A percentile compares a stretch with the other conserved stretches of the same genome.
phyloP scores from a whole-genome alignment of 1,140 invertebrate species.

The Trialeurodes vaporariorum region DNA sequence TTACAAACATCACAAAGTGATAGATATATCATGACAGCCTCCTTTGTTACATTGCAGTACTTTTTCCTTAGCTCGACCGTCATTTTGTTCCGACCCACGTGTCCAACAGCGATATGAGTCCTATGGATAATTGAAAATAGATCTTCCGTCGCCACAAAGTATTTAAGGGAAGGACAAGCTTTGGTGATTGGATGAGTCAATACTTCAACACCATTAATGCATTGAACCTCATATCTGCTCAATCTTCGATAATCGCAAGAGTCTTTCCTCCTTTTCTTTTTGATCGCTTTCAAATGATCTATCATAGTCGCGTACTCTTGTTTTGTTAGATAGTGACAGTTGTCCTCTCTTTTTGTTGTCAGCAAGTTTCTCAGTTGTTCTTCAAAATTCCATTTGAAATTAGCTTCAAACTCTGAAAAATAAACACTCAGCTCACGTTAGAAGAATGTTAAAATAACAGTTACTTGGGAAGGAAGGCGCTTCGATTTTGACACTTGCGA shows the following conservation, averaged over 20 bases:
- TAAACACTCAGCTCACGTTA: no score
- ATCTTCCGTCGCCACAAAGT: conserved; percentile 6
- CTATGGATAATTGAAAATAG: conserved; percentile 9
- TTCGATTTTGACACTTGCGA: no score
- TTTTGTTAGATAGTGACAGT: background rate
- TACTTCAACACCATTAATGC: background rate
- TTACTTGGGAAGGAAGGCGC: no score
- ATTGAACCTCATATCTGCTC: conserved; percentile 8
- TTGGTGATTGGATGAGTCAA: conserved; percentile 1
- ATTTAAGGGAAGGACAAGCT: background rate
- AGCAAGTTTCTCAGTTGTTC: no score
- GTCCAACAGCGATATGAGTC: conserved; percentile 6
- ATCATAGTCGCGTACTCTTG: background rate
- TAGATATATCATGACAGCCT: conserved; percentile 12
- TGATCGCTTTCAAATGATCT: conserved; percentile 2
- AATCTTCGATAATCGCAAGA: background rate
- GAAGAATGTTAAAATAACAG: no score
- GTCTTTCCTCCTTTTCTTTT: conserved; percentile 1
- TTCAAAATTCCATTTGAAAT: no score
- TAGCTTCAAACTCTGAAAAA: no score
- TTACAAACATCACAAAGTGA: no score
- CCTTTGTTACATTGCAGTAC: conserved; percentile 11
- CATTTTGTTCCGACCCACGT: conserved; percentile 10
- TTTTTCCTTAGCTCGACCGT: conserved; percentile 2
- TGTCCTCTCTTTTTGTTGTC: conserved; percentile 2